A percentile compares a stretch with the other conserved stretches of the same genome.
Conservation (phyloP, 2,888 invertebrate species). For the Tethea ocularis region DNA sequence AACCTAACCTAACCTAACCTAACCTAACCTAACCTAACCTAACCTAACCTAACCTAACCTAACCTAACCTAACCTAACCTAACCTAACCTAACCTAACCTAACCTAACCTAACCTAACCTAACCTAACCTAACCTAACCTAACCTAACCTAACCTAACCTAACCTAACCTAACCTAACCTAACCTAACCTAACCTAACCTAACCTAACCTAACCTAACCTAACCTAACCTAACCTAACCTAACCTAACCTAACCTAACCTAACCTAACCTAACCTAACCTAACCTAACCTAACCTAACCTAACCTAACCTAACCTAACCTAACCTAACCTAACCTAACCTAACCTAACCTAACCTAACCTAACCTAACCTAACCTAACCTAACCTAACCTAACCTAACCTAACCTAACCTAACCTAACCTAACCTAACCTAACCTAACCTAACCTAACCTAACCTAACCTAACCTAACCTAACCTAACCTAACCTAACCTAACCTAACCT, state of each 20-base stretch:
- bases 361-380: conserved; percentile 14
- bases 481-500: conserved; percentile 22
- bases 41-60: conserved; percentile 17
- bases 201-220: conserved; percentile 12
- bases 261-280: too few species aligned
- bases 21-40: conserved; percentile 17
- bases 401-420: background rate
- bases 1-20: conserved; percentile 17
- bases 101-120: too few species aligned
- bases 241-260: conserved; percentile 7
- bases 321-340: too few species aligned
- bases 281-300: too few species aligned
- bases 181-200: conserved; percentile 15
- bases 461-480: conserved; percentile 23
- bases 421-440: conserved; percentile 18
- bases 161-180: conserved; percentile 20
- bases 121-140: too few species aligned
- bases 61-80: conserved; percentile 23
- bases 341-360: conserved; percentile 9
- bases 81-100: conserved; percentile 7
- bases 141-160: conserved; percentile 21
- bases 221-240: conserved; percentile 9
- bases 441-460: conserved; percentile 21
- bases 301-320: too few species aligned
- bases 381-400: conserved; percentile 13